These are phyloP conservation scores for Enhydra lutris DNA, from an alignment of 2,113 vertebrate species.

Conservation along the genomic window DNA sequence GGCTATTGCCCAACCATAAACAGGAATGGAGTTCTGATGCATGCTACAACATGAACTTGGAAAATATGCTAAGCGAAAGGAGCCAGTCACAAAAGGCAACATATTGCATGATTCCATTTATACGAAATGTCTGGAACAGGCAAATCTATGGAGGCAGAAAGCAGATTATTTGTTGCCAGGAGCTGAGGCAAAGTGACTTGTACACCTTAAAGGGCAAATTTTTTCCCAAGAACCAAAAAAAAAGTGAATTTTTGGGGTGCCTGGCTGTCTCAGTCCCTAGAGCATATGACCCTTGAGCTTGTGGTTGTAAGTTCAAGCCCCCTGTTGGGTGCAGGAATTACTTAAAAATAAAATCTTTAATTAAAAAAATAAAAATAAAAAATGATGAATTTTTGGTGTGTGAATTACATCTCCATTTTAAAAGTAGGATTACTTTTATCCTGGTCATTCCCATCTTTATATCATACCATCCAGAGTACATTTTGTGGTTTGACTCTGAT, in stretches of 20 bases:
- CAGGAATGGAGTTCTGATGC: background rate
- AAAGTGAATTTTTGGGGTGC: background rate
- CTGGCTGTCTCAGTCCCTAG: background rate
- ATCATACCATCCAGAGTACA: background rate
- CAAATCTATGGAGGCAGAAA: background rate
- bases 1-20: background rate
- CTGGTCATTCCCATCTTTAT: background rate
- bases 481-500: conserved; percentile 14
- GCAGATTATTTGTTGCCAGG: background rate
- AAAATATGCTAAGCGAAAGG: background rate
- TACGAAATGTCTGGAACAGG: background rate
- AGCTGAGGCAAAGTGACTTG: background rate
- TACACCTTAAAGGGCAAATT: background rate
- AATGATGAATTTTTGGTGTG: background rate
- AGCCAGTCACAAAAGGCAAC: background rate
- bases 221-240: too few relatives aligned
- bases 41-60: background rate
- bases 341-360: background rate
- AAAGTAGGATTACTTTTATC: background rate
- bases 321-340: background rate
- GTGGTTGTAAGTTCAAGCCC: background rate
- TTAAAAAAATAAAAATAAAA: background rate
- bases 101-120: background rate
- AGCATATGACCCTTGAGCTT: background rate
- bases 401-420: background rate